Base-by-base conservation (phyloP, 2,888 invertebrate genomes). In the Cheilosia vulpina region DNA sequence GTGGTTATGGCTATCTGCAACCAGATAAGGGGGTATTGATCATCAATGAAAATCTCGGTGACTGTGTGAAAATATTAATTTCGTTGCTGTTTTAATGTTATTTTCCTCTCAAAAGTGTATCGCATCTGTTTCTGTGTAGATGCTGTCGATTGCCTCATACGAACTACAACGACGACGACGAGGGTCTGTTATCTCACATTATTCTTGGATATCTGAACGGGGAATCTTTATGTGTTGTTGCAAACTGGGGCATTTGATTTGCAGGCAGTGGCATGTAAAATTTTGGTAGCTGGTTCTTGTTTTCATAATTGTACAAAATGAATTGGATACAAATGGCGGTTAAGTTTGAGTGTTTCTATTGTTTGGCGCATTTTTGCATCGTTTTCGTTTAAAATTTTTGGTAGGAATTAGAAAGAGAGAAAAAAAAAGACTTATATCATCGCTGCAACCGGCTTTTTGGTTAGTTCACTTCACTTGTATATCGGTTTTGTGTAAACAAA, bases 31-130 rank as follows among this genome's bases (percentile, higher is more conserved):
- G 11, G 50, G 9, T 31, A 34, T n/a, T 21, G 79, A 68, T 80
- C 68, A 80, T 84, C 84, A 84, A 84, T 84, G 80, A 80, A 84
- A 80, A 84, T 75, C 79, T 69, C 57, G 79, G 69, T 65, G 69
- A 60, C 69, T 79, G 57, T 81, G 80, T 53, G 71, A 66, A 84
- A 80, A 75, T 75, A 80, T 69, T 47, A 55, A 71, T 77, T 65
- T 45, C 15, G 41, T 15, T 43, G 6, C 5, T 45, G 17, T 45
- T 73, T 53, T 47, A 17, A 1, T 65, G 19, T 3, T 38, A 38
- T 19, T 38, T 38, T 38, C 11, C 38, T 13, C 38, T 0, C 13
- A 21, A 41, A 58, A 2, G 31, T 55, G 55, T 55, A 60, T 68
- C 53, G 50, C 45, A 47, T 62, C 27, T 58, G 53, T 24, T 2